Evolutionary conservation across 2,888 invertebrate species (phyloP), one percentile per base, ranked within the genome.

Genomic region (Clostera curtula): DNA sequence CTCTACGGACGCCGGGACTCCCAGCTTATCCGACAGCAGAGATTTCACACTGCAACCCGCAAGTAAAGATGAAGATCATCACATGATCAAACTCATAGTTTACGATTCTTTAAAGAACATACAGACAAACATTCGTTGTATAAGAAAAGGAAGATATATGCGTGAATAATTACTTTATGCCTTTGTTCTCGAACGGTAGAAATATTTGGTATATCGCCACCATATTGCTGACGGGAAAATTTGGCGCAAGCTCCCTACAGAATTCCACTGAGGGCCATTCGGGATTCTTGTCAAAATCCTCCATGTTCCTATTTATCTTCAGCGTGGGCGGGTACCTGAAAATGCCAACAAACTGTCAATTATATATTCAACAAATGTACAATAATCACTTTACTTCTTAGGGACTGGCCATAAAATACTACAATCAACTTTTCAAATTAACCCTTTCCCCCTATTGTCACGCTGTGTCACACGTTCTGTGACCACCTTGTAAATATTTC

Each of bases 111-210:
- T 3, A 17, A 2, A 17, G 3, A 17, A 17, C 7, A 17, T n/a
- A n/a, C n/a, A n/a, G n/a, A n/a, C n/a, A n/a, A n/a, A n/a, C n/a
- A n/a, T n/a, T n/a, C n/a, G n/a, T n/a, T n/a, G n/a, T n/a, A n/a
- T n/a, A n/a, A n/a, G n/a, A n/a, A n/a, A n/a, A n/a, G n/a, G n/a
- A n/a, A 18, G n/a, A 10, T 12, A 17, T 8, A 23, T n/a, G n/a
- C n/a, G n/a, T n/a, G 12, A 12, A 4, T 13, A 10, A 85, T 82
- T 74, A 92, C 91, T 87, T 86, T 60, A 89, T 89, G 29, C 93
- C 93, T 61, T 92, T 93, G 63, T 92, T 91, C 64, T 92, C 91
- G 29, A 91, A 90, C 0, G 92, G 89, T 49, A 93, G 68, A 69
- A 90, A 91, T 8, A 90, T 84, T 7, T 90, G 89, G 26, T 90